A percentile compares a stretch with the other conserved stretches of the same genome.
phyloP scores from a whole-genome alignment of 2,888 invertebrate species.

The Ornithoptera priamus region DNA sequence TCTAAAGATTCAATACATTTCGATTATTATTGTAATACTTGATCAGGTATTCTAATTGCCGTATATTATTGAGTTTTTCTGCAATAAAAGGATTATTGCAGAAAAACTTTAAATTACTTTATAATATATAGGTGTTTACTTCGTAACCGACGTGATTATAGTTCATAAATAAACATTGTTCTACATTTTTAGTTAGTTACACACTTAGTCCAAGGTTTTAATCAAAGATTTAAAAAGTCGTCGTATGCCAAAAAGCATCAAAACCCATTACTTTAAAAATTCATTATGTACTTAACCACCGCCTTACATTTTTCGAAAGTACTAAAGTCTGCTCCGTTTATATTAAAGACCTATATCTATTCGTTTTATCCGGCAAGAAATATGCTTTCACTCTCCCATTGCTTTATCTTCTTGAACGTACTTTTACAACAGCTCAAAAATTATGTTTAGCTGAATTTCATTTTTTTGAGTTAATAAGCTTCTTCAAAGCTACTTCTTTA shows the following conservation, averaged over 20 bases:
- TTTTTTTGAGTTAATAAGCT: conserved; percentile 12
- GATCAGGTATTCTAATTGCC: too few relatives aligned
- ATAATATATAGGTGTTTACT: too few relatives aligned
- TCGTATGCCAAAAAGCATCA: conserved; percentile 41
- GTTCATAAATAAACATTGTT: too few relatives aligned
- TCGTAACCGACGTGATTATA: too few relatives aligned
- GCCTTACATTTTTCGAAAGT: conserved; percentile 76
- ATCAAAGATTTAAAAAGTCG: conserved; percentile 33
- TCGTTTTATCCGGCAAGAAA: conserved; percentile 76
- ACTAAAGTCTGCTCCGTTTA: conserved; percentile 79
- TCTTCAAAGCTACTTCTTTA: not conserved
- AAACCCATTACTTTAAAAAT: conserved; percentile 67
- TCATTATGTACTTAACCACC: conserved; percentile 66
- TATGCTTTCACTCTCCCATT: conserved; percentile 71
- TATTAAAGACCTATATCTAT: conserved; percentile 80
- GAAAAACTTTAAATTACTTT: too few relatives aligned
- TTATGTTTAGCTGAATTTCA: conserved; percentile 18
- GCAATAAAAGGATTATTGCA: too few relatives aligned
- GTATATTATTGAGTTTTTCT: too few relatives aligned
- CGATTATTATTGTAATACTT: too few relatives aligned
- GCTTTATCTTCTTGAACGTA: conserved; percentile 55
- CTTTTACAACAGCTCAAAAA: conserved; percentile 33
- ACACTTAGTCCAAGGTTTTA: conserved; percentile 30
- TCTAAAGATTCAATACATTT: too few relatives aligned
- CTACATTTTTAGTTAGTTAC: too few relatives aligned